Evolutionary conservation across 2,797 vertebrate species (phyloP).

Genomic region (Petrocephalus schoutedeni): DNA sequence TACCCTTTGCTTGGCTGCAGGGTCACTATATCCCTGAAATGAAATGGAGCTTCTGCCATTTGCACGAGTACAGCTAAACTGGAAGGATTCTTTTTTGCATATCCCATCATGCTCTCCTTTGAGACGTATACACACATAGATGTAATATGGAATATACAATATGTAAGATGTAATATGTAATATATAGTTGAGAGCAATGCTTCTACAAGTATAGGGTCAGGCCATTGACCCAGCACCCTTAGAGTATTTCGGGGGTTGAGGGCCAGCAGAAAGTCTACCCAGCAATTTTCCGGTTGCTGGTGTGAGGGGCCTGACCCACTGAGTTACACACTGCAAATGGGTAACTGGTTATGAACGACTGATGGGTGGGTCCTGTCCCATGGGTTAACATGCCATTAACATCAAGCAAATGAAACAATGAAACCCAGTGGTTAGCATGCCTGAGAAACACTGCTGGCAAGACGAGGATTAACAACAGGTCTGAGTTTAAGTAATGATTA

Average conservation of each 20-base stretch:
- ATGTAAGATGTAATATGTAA: not conserved
- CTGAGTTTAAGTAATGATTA: conserved; percentile 9
- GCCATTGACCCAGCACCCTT: not conserved
- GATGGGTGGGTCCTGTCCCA: not conserved
- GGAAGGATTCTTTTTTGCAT: not conserved
- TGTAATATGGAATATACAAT: too few relatives aligned
- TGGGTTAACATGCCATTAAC: not conserved
- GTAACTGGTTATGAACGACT: not conserved
- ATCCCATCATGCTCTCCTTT: not conserved
- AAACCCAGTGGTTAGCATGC: not conserved
- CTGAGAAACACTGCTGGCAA: too few relatives aligned
- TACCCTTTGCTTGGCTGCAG: not conserved
- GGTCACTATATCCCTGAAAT: not conserved
- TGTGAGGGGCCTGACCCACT: not conserved
- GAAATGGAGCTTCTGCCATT: not conserved
- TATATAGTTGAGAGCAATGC: not conserved
- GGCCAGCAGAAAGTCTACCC: not conserved
- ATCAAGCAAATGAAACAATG: not conserved
- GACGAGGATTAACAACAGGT: not conserved
- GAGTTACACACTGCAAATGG: not conserved
- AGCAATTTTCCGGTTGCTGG: not conserved
- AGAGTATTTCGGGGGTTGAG: not conserved
- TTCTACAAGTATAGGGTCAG: not conserved
- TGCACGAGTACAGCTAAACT: not conserved
- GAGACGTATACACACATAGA: not conserved